Evolutionary conservation across 2,113 vertebrate genomes (phyloP), one percentile per base, ranked within the genome.

Genomic region (Takifugu bimaculatus): DNA sequence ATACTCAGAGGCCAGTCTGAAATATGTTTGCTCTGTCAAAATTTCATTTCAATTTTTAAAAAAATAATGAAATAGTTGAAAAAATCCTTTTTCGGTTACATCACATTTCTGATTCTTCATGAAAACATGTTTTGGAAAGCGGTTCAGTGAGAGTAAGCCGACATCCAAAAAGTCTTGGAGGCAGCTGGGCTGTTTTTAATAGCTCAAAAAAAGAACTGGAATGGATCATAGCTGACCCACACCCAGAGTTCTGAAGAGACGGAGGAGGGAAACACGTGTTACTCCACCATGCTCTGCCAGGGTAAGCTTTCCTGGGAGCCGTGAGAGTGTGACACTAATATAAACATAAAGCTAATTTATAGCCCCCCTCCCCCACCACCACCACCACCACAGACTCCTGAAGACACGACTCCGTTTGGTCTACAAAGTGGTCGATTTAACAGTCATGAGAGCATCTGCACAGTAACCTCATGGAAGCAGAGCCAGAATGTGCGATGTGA

Each of bases 101-200:
- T 80, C 76, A 68, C 6, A 43, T 13, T 13, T 54, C 60, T 27
- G 44, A 54, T 64, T 85, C 68, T 84, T 80, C 61, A 75, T 61
- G 55, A 77, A 63, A 60, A 61, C 57, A 80, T 76, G 80, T 60
- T 83, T 85, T 81, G 70, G 69, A 72, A 53, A 62, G 63, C 1
- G 3, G 65, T 72, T 28, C 55, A 44, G 54, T 67, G 43, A 50
- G 57, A 71, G 49, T 60, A 49, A 82, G 54, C 61, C 25, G 59
- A 54, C n/a, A 45, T 77, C 68, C 70, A 78, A 63, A 80, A 72
- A 79, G 72, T 11, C 72, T 76, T 51, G 51, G 29, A 85, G 78
- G 80, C 84, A 83, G 79, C 72, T 29, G 61, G 42, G 53, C 25
- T 7, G 68, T 81, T 81, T 78, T 70, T 62, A 78, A 80, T 75